phyloP scores from a whole-genome alignment of 2,797 vertebrate species.

The Phataginus tricuspis region DNA sequence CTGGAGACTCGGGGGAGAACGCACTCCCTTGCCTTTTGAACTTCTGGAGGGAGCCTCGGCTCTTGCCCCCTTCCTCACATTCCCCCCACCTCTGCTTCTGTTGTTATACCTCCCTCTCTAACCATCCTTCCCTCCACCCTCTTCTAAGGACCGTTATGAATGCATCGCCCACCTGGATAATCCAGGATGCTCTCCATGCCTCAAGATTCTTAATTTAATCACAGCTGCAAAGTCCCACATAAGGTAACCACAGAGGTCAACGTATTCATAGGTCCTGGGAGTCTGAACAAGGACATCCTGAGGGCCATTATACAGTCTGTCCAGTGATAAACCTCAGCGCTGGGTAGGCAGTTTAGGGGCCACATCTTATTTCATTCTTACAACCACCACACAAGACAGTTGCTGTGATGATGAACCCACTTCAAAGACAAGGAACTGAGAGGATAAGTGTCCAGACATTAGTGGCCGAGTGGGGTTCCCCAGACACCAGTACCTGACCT shows the following conservation, averaged over 20 bases:
- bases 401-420: background rate
- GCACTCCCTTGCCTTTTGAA: background rate
- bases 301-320: background rate
- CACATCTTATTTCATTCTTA: background rate
- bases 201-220: background rate
- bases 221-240: background rate
- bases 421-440: background rate
- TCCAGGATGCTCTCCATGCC: no score
- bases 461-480: background rate
- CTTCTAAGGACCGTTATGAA: no score
- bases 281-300: background rate
- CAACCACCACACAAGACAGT: background rate
- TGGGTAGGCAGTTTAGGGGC: background rate
- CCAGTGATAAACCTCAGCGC: background rate
- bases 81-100: background rate
- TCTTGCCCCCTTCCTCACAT: background rate
- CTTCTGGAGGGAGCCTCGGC: background rate
- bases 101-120: no score
- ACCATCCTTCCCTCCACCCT: background rate
- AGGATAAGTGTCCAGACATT: background rate
- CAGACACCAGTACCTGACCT: no score
- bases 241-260: no score
- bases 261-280: accelerated
- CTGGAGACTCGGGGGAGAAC: background rate
- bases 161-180: no score